Conservation (phyloP, 2,888 invertebrate species). For the Luperina testacea region DNA sequence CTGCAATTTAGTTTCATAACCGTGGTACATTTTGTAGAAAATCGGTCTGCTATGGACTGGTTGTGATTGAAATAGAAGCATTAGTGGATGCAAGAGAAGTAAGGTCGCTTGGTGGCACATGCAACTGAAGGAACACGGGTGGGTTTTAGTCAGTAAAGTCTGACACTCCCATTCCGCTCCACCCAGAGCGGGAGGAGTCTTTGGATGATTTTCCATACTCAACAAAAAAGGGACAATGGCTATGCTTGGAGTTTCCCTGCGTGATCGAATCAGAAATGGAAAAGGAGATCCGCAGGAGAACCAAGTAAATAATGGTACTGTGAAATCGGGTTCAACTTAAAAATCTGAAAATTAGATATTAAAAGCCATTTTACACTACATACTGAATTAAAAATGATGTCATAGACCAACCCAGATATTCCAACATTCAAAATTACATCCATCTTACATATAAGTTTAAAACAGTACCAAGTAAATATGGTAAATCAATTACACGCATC, state of each 20-base stretch:
- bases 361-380: background rate
- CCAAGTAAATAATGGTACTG: too few relatives aligned
- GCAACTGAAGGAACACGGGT: too few relatives aligned
- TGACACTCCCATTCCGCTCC: too few relatives aligned
- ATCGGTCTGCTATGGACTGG: constrained; percentile 31
- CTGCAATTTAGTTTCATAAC: constrained; percentile 65
- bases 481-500: constrained; percentile 24
- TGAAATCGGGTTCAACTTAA: too few relatives aligned
- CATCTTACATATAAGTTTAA: background rate
- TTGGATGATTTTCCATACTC: too few relatives aligned
- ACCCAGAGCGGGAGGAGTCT: too few relatives aligned
- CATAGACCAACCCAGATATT: background rate
- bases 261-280: too few relatives aligned
- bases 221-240: too few relatives aligned
- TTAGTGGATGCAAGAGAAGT: constrained; percentile 35
- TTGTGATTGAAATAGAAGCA: constrained; percentile 37
- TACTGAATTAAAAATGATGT: background rate
- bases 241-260: too few relatives aligned
- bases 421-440: background rate
- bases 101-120: constrained; percentile 4
- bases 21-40: constrained; percentile 51
- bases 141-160: too few relatives aligned
- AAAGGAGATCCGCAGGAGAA: too few relatives aligned
- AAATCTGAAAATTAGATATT: background rate
- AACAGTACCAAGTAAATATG: constrained; percentile 1